A percentile compares a stretch with the other conserved stretches of the same genome.
phyloP scores from a whole-genome alignment of 2,113 vertebrate species.

The Takifugu bimaculatus region DNA sequence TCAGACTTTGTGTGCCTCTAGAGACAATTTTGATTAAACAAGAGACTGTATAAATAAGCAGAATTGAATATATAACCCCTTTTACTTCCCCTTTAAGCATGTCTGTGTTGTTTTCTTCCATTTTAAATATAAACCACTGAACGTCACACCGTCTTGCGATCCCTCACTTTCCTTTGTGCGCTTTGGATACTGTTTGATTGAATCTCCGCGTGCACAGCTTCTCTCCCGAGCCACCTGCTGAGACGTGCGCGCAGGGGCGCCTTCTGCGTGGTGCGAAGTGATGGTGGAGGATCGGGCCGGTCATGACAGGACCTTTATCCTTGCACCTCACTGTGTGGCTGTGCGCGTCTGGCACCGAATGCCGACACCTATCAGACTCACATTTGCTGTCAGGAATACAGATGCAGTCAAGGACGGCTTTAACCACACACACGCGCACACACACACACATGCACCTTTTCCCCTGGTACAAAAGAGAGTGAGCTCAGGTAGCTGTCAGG shows the following conservation, averaged over 20 bases:
- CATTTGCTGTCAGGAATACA: constrained; percentile 49
- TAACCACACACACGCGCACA: constrained; percentile 14
- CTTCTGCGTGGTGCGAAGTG: background rate
- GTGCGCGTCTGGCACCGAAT: constrained; percentile 33
- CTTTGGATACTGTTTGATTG: constrained; percentile 55
- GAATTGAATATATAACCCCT: too few relatives aligned
- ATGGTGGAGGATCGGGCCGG: constrained; percentile 13
- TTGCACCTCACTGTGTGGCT: constrained; percentile 10
- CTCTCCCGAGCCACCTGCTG: constrained; percentile 19
- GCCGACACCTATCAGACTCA: constrained; percentile 38
- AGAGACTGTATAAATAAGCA: too few relatives aligned
- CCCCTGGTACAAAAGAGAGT: constrained; percentile 46
- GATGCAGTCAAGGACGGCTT: constrained; percentile 36
- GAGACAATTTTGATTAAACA: too few relatives aligned
- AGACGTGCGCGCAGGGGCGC: constrained; percentile 11
- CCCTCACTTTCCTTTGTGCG: constrained; percentile 20
- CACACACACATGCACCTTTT: constrained; percentile 15
- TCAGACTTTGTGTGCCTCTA: too few relatives aligned
- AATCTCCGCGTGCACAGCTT: constrained; percentile 39
- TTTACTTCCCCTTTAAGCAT: too few relatives aligned
- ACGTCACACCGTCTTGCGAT: constrained; percentile 10
- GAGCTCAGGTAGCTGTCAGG: constrained; percentile 71
- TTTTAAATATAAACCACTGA: too few relatives aligned
- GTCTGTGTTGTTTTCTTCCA: too few relatives aligned
- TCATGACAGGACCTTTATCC: constrained; percentile 47